Evolutionary conservation across 2,888 invertebrate genomes (phyloP).

Genomic region (Nomada hirtipes): DNA sequence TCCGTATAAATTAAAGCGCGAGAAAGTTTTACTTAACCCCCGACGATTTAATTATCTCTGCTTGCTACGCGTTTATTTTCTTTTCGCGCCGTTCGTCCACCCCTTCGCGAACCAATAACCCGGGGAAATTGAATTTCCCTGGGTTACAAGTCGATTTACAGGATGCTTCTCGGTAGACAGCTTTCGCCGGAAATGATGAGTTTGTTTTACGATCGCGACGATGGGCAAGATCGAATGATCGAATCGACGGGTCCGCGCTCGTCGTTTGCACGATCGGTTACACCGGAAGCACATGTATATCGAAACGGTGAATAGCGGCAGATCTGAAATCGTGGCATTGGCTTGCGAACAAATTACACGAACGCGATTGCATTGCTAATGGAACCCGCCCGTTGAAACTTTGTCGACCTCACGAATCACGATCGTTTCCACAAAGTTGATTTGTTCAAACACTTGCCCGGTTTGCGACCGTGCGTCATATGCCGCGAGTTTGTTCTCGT

Average conservation of each 20-base stretch:
- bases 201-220: constrained; percentile 33
- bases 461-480: not conserved
- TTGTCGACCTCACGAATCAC: constrained; percentile 11
- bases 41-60: not conserved
- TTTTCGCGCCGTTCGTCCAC: not conserved
- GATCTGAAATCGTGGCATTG: constrained; percentile 29
- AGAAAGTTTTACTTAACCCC: not conserved
- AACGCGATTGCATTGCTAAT: constrained; percentile 36
- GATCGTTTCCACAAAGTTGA: not conserved
- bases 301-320: constrained; percentile 35
- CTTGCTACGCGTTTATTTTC: constrained; percentile 1
- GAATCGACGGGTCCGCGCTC: not conserved
- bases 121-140: constrained; percentile 39
- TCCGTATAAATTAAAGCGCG: not conserved
- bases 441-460: constrained; percentile 5
- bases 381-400: constrained; percentile 27
- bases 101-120: not conserved
- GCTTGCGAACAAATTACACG: constrained; percentile 25
- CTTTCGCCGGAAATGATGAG: constrained; percentile 27
- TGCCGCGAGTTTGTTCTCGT: not conserved
- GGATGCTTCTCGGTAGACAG: constrained; percentile 17
- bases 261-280: not conserved
- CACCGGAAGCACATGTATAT: constrained; percentile 10
- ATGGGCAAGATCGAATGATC: constrained; percentile 2
- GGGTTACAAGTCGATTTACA: constrained; percentile 8